Evolutionary conservation across 2,113 vertebrate species (phyloP), one percentile per base, ranked within the genome.

Genomic region (Podilymbus podiceps): DNA sequence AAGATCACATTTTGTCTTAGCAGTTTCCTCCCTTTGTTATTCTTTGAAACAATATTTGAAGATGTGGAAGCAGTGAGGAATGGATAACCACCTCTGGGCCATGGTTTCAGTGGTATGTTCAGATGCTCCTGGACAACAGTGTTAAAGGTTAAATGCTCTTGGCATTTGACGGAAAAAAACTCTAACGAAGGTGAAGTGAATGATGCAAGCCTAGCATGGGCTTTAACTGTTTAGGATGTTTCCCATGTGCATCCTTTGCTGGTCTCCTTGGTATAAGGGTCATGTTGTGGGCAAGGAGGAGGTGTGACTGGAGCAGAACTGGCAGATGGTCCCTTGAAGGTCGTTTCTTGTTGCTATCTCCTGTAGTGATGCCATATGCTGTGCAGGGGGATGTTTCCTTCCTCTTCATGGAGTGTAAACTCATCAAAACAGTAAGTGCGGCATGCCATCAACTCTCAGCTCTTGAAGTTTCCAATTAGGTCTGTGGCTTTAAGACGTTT

Each of bases 261-360:
- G 77, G 73, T 96, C 95, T 94, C 92, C 95, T 95, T 92, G 90
- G 80, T 95, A 66, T 68, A 93, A 82, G 90, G 92, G 94, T 96
- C 96, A 91, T 95, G 94, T 90, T 95, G 86, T 94, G 96, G 95
- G 86, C 96, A 96, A 96, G 88, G 86, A 97, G 88, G 94, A 97
- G 83, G 73, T 94, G 84, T 68, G 92, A 96, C 89, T 96, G 84
- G 93, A 94, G 89, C 89, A 92, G 95, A 96, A 86, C 90, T 97
- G 94, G 95, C 92, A 97, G 94, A 97, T 96, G 95, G 92, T 96
- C 94, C 88, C 89, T 82, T 97, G 97, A 95, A 97, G 96, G 96
- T 94, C 94, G 8, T 96, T 96, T 91, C 91, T 96, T 95, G 84
- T 94, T 97, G 93, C 94, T 93, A 8, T 95, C 92, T 97, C 96